Evolutionary conservation across 2,797 vertebrate genomes (phyloP).

Genomic region (Numenius phaeopus): DNA sequence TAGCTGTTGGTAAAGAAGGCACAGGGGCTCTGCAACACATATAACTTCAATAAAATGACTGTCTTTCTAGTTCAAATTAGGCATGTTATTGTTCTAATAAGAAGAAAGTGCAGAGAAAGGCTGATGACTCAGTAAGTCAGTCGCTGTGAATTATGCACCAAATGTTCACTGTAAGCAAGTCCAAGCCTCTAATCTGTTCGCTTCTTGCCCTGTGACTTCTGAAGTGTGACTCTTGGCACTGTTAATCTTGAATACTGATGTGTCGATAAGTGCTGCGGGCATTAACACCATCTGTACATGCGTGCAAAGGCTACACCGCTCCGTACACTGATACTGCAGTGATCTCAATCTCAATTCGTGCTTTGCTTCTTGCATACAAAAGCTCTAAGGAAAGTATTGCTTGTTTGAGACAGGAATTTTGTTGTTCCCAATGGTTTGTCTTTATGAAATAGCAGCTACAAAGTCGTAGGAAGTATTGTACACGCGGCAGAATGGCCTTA

Average conservation of each 20-base stretch:
- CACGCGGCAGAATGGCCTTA: accelerated
- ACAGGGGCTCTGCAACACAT: not conserved
- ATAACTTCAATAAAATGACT: not conserved
- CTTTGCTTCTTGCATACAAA: not conserved
- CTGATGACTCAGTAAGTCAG: not conserved
- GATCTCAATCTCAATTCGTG: not conserved
- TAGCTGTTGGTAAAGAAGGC: not conserved
- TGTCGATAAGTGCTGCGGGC: not conserved
- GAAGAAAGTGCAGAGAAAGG: not conserved
- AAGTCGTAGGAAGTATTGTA: not conserved
- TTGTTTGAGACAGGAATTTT: not conserved
- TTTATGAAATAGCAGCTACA: not conserved
- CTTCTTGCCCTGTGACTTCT: slow-evolving; percentile 12
- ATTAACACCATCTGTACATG: not conserved
- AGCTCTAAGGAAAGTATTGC: not conserved
- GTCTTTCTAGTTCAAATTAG: not conserved
- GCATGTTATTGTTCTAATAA: not conserved
- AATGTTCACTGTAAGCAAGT: not conserved
- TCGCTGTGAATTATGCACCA: not conserved
- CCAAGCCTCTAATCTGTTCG: slow-evolving; percentile 21
- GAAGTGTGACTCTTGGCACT: slow-evolving; percentile 33
- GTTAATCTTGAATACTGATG: slow-evolving; percentile 16
- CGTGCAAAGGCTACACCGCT: not conserved
- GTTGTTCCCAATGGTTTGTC: not conserved
- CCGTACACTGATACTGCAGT: not conserved